Base-by-base conservation (phyloP, 2,797 vertebrate species). In the Chaenodraco wilsoni region DNA sequence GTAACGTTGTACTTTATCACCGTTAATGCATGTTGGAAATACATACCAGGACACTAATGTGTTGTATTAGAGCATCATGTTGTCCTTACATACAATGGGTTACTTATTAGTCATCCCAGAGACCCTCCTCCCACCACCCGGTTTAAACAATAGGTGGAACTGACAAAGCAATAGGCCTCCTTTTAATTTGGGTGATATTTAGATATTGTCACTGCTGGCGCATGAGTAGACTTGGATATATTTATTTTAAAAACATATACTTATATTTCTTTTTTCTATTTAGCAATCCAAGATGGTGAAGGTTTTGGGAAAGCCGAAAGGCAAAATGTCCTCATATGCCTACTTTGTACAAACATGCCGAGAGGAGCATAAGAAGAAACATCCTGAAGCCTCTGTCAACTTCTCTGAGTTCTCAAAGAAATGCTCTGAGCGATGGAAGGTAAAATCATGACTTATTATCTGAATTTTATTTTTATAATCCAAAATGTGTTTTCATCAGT, bases 371-470 rank as follows among this genome's bases (percentile, higher is more conserved):
- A 99, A 99, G 95, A 99, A 99, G 93, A 99, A 99, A 86, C 97
- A 99, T 79, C 98, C 98, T 7, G 98, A 96, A 70, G 96, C 96
- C 11, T 91, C 90, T 52, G 98, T 99, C 87, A 98, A 98, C 95
- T 99, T 99, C 78, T 93, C 98, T 87, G 98, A 99, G 87, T 99
- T 99, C 93, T 99, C 97, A 90, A 99, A 99, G 96, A 99, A 98
- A 90, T 99, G 98, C 87, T 99, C 98, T 74, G 98, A 99, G 90
- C 86, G 97, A 84, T 99, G 98, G 98, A 99, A 96, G 98, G 97
- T 99, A 95, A 69, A 44, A 8, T 48, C 2, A 19, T 52, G 1
- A 12, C 40, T 33, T 37, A 1, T 60, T 31, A 54, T 46, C 15
- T 44, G 9, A 51, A 7, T 13, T 0, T 27, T 3, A 27, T 59